These are phyloP conservation scores for Serrognathus titanus DNA, from an alignment of 2,888 invertebrate genomes.

Conservation along the genomic window DNA sequence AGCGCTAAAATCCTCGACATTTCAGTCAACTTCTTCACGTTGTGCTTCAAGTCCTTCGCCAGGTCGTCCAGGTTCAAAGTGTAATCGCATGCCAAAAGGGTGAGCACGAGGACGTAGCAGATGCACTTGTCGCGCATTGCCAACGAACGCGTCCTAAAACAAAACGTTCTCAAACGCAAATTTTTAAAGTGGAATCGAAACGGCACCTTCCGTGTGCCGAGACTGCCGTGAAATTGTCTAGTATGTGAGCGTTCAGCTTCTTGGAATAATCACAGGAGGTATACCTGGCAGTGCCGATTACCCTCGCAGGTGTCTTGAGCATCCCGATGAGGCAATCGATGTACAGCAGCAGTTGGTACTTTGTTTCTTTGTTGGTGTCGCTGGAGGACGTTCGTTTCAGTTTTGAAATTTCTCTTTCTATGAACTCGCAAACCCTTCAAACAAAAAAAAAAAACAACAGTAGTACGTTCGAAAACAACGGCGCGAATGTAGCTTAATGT, in stretches of 20 bases:
- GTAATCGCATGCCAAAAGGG: slow-evolving; percentile 38
- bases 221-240: slow-evolving; percentile 34
- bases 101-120: slow-evolving; percentile 41
- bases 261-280: slow-evolving; percentile 36
- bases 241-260: slow-evolving; percentile 36
- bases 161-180: neutral
- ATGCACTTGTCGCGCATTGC: slow-evolving; percentile 43
- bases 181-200: neutral
- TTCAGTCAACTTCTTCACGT: slow-evolving; percentile 40
- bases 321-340: slow-evolving; percentile 40
- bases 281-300: slow-evolving; percentile 32
- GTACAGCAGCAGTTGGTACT: slow-evolving; percentile 39
- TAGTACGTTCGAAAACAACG: too few relatives aligned
- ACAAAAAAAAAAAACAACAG: neutral
- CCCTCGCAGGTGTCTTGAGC: slow-evolving; percentile 31
- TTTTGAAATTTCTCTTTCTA: slow-evolving; percentile 25
- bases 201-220: slow-evolving; percentile 29
- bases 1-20: slow-evolving; percentile 40
- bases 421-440: slow-evolving; percentile 28
- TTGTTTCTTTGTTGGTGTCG: slow-evolving; percentile 13
- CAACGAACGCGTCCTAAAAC: slow-evolving; percentile 31
- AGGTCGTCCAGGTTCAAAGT: slow-evolving; percentile 36
- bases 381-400: slow-evolving; percentile 21
- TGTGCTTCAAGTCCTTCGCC: slow-evolving; percentile 37
- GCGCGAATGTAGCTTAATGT: too few relatives aligned